phyloP scores from a whole-genome alignment of 1,140 invertebrate genomes.

The Drosophila subpulchrella region DNA sequence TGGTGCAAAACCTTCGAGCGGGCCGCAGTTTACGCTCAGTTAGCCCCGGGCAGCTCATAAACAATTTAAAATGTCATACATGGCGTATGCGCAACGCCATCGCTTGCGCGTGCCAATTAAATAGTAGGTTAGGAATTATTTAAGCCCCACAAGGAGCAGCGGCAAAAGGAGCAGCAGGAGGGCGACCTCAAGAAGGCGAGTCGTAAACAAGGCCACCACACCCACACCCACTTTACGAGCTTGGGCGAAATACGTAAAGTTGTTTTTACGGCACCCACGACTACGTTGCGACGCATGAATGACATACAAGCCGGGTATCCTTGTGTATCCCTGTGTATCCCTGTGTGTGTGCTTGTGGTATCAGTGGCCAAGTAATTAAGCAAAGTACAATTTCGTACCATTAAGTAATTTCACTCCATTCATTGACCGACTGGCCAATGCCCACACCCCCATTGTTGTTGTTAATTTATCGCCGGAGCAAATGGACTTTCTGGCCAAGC shows the following conservation, averaged over 20 bases:
- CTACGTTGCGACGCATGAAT: slow-evolving; percentile 62
- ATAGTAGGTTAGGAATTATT: slow-evolving; percentile 63
- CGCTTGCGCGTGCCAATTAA: slow-evolving; percentile 62
- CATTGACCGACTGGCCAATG: slow-evolving; percentile 55
- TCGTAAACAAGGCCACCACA: slow-evolving; percentile 65
- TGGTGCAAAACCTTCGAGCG: slow-evolving; percentile 13
- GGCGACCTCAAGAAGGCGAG: slow-evolving; percentile 59
- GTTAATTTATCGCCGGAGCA: slow-evolving; percentile 70
- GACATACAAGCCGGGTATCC: slow-evolving; percentile 44
- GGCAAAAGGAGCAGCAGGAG: too few species aligned
- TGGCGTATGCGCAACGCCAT: slow-evolving; percentile 68
- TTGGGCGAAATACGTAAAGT: slow-evolving; percentile 60
- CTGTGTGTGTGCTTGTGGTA: slow-evolving; percentile 35
- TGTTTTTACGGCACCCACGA: slow-evolving; percentile 80
- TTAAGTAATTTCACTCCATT: slow-evolving; percentile 82
- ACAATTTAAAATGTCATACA: slow-evolving; percentile 82
- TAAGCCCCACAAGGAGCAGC: slow-evolving; percentile 22
- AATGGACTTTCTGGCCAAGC: slow-evolving; percentile 64
- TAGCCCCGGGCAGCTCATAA: slow-evolving; percentile 67
- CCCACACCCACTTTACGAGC: slow-evolving; percentile 64
- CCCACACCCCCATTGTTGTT: slow-evolving; percentile 21
- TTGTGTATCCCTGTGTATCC: not conserved
- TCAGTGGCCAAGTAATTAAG: slow-evolving; percentile 82
- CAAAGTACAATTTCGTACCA: slow-evolving; percentile 83
- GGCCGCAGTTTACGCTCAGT: slow-evolving; percentile 37